phyloP scores from a whole-genome alignment of 2,797 vertebrate species.

The Rhyacichthys aspro region DNA sequence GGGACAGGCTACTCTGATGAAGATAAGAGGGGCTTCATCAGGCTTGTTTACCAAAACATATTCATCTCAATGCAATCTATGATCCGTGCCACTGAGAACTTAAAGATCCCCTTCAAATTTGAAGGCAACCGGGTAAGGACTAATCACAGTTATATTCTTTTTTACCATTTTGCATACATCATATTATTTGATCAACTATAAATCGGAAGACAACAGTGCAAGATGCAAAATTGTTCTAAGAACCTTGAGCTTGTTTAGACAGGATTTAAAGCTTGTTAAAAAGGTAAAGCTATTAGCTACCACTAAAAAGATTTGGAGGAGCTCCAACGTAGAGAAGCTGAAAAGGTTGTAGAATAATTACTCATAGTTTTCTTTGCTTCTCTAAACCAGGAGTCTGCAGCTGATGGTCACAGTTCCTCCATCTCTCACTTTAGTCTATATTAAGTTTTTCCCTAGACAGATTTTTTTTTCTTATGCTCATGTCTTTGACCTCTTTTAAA shows the following conservation, averaged over 20 bases:
- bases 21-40: conserved; percentile 93
- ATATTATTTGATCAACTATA: too few species aligned
- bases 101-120: conserved; percentile 93
- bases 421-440: too few species aligned
- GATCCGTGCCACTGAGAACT: conserved; percentile 93
- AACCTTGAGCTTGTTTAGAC: too few species aligned
- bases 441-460: too few species aligned
- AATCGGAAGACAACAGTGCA: too few species aligned
- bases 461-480: too few species aligned
- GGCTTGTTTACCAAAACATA: conserved; percentile 95
- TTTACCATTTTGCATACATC: background rate
- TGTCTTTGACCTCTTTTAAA: too few species aligned
- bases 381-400: background rate
- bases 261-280: background rate
- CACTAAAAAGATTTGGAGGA: background rate
- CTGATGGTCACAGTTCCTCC: too few species aligned
- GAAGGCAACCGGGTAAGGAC: conserved; percentile 91
- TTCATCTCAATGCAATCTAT: conserved; percentile 98
- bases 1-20: conserved; percentile 95
- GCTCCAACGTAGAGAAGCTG: background rate
- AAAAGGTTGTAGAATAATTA: background rate
- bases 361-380: background rate
- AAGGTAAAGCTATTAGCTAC: background rate
- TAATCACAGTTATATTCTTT: background rate
- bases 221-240: too few species aligned